Evolutionary conservation across 2,888 invertebrate genomes (phyloP).

Genomic region (Bedellia somnulentella): DNA sequence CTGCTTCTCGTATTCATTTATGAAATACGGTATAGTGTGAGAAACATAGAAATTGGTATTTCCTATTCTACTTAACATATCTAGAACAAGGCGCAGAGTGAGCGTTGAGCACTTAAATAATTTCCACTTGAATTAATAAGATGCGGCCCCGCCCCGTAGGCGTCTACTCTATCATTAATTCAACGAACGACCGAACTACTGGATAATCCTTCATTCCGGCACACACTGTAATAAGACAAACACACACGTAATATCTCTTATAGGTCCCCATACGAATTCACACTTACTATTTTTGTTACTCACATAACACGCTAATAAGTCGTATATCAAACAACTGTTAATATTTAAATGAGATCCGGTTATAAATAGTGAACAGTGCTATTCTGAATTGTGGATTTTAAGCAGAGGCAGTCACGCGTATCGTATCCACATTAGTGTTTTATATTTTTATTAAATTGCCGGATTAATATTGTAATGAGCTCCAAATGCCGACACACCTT

Average conservation of each 20-base stretch:
- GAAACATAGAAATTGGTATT: no score
- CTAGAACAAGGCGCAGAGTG: no score
- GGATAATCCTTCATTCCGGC: conserved; percentile 28
- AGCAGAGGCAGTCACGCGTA: no score
- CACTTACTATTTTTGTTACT: conserved; percentile 33
- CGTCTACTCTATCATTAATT: conserved; percentile 53
- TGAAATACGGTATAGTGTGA: no score
- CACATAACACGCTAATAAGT: conserved; percentile 19
- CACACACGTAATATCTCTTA: conserved; percentile 3
- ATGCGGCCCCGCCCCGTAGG: conserved; percentile 46
- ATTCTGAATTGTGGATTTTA: conserved; percentile 15
- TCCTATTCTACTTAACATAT: no score
- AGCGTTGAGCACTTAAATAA: no score
- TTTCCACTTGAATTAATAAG: conserved; percentile 51
- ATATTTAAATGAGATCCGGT: conserved; percentile 35
- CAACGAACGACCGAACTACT: conserved; percentile 37
- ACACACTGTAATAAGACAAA: conserved; percentile 13
- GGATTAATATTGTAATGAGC: no score
- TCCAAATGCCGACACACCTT: no score
- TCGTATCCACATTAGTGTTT: no score
- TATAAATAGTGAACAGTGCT: conserved; percentile 23
- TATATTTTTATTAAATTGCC: no score
- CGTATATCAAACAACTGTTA: conserved; percentile 29
- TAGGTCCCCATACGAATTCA: conserved; percentile 18
- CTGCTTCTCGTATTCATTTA: no score